Conservation (phyloP, 2,797 vertebrate species). For the Megalops cyprinoides region DNA sequence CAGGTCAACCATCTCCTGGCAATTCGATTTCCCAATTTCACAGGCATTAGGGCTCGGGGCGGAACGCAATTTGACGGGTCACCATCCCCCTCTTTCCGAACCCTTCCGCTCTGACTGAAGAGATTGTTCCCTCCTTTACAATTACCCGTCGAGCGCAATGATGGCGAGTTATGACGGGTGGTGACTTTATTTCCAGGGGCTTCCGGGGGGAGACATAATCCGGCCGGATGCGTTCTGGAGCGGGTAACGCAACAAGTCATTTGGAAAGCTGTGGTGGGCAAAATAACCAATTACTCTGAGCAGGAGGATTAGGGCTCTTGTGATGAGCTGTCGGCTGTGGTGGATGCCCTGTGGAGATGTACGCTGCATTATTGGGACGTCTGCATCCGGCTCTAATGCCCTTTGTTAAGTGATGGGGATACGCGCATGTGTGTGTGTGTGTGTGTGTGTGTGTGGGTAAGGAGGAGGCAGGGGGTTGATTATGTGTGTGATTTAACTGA, state of each 20-base stretch:
- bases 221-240: slow-evolving; percentile 34
- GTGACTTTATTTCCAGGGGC: slow-evolving; percentile 55
- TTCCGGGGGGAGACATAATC: slow-evolving; percentile 48
- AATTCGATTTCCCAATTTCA: slow-evolving; percentile 40
- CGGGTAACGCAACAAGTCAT: slow-evolving; percentile 46
- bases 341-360: slow-evolving; percentile 44
- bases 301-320: slow-evolving; percentile 44
- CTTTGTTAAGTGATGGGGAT: slow-evolving; percentile 51
- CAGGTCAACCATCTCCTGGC: not conserved
- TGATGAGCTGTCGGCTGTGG: slow-evolving; percentile 47
- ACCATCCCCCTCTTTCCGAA: not conserved
- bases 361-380: slow-evolving; percentile 52
- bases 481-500: slow-evolving; percentile 56
- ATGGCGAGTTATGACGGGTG: slow-evolving; percentile 53
- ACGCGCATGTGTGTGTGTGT: slow-evolving; percentile 39
- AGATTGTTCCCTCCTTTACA: slow-evolving; percentile 44
- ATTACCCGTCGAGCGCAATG: slow-evolving; percentile 57
- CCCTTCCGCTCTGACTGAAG: not conserved
- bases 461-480: slow-evolving; percentile 60
- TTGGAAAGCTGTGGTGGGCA: slow-evolving; percentile 33
- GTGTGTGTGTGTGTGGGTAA: slow-evolving; percentile 42
- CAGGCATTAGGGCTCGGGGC: slow-evolving; percentile 39
- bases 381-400: slow-evolving; percentile 53
- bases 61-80: slow-evolving; percentile 46
- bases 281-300: slow-evolving; percentile 58